Evolutionary conservation across 2,888 invertebrate genomes (phyloP), one percentile per base, ranked within the genome.

Genomic region (Deilephila elpenor): DNA sequence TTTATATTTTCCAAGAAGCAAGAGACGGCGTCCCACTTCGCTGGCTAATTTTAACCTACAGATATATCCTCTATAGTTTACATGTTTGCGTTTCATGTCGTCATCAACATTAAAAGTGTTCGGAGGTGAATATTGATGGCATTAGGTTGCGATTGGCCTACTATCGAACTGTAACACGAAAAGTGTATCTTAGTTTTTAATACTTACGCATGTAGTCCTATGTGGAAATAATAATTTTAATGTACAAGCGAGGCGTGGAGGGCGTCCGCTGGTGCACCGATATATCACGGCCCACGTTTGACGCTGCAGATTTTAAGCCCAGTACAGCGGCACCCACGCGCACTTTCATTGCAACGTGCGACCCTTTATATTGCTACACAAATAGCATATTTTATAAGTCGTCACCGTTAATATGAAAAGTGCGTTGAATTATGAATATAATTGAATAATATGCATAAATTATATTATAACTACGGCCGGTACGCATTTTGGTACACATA

Each of bases 201-300:
- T 29, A 67, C 14, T 44, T 44, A 51, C 51, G n/a, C 51, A 51
- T 44, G 25, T 14, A 29, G 5, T 17, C 25, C 8, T 17, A 67
- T 44, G 51, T 67, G 25, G 51, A 20, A 51, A 44, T 51, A 67
- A 7, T 6, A 67, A 25, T 67, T 51, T 67, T 44, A 67, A 67
- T 75, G 72, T 73, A 67, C 17, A 51, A 73, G 73, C 61, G 60
- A 56, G 29, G 76, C 77, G 77, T 76, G 78, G 77, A 78, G 76
- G 79, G 74, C 76, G 77, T 74, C 77, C 77, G 77, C 72, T 76
- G 76, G 77, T 84, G 86, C 85, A 88, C 87, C 83, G 25, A 67
- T 67, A 67, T 80, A 84, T 87, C 87, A 86, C 84, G 78, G 74
- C 86, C 87, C 82, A 84, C 88, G 84, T 81, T 79, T 81, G 78